Evolutionary conservation across 2,797 vertebrate genomes (phyloP).

Genomic region (Crenichthys baileyi): DNA sequence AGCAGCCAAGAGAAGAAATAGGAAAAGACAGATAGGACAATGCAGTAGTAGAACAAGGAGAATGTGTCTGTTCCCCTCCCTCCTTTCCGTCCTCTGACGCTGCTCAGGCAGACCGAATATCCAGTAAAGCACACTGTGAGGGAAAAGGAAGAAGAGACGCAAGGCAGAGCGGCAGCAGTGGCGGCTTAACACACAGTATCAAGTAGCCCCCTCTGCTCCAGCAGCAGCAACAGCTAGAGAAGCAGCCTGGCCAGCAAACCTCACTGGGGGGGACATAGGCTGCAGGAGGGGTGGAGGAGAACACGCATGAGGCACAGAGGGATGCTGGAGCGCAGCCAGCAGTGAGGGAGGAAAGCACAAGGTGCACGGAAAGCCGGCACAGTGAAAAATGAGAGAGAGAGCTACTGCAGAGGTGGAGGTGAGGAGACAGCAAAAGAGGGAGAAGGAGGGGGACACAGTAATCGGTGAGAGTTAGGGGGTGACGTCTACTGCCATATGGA

Average conservation of each 20-base stretch:
- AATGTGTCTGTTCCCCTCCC: constrained; percentile 34
- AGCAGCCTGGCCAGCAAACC: constrained; percentile 53
- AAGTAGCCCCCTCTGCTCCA: constrained; percentile 49
- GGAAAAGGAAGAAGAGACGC: constrained; percentile 41
- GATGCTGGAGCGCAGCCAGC: constrained; percentile 63
- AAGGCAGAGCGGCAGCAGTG: constrained; percentile 41
- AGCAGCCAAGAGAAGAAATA: constrained; percentile 29
- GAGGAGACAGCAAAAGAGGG: constrained; percentile 35
- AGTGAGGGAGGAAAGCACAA: constrained; percentile 53
- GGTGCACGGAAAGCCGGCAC: constrained; percentile 52
- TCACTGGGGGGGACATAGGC: constrained; percentile 49
- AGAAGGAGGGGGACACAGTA: constrained; percentile 21
- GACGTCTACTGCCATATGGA: constrained; percentile 57
- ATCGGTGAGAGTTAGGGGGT: constrained; percentile 16
- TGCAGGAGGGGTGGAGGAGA: constrained; percentile 27
- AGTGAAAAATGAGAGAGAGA: constrained; percentile 66
- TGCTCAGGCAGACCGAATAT: constrained; percentile 54
- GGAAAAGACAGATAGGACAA: constrained; percentile 43
- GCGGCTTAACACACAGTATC: constrained; percentile 38
- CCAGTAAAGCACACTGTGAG: constrained; percentile 49
- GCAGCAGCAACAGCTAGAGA: constrained; percentile 49
- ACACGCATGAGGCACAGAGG: constrained; percentile 47
- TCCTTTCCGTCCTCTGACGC: constrained; percentile 42
- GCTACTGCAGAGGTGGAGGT: constrained; percentile 76
- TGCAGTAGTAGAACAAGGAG: constrained; percentile 51